phyloP scores from a whole-genome alignment of 2,797 vertebrate species.

The Pseudocheirus occidentalis region DNA sequence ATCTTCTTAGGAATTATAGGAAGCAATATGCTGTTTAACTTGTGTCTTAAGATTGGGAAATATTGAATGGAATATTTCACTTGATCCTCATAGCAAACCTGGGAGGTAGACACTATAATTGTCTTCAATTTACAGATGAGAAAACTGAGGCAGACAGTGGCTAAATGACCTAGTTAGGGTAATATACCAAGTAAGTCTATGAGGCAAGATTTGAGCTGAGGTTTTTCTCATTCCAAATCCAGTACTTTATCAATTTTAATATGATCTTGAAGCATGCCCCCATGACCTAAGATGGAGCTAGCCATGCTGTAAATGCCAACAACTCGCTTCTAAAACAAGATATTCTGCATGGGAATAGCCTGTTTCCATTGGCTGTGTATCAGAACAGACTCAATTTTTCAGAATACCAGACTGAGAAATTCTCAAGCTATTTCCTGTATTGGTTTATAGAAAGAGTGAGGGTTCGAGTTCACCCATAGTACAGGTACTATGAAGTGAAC shows the following conservation, averaged over 20 bases:
- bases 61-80: not conserved
- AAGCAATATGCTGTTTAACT: conserved; percentile 1
- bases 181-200: not conserved
- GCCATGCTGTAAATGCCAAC: not conserved
- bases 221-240: not conserved
- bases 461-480: not conserved
- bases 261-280: not conserved
- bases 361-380: not conserved
- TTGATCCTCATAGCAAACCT: conserved; percentile 13
- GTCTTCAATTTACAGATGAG: no score
- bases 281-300: not conserved
- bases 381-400: not conserved
- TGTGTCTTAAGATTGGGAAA: not conserved
- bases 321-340: not conserved
- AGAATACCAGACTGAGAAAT: not conserved
- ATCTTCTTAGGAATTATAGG: not conserved
- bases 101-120: no score
- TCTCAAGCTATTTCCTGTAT: not conserved
- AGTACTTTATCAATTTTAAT: not conserved
- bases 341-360: not conserved
- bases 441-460: not conserved
- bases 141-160: no score
- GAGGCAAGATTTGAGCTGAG: not conserved
- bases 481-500: not conserved
- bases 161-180: not conserved